Base-by-base conservation (phyloP, 2,797 vertebrate genomes). In the Poeciliopsis turneri region DNA sequence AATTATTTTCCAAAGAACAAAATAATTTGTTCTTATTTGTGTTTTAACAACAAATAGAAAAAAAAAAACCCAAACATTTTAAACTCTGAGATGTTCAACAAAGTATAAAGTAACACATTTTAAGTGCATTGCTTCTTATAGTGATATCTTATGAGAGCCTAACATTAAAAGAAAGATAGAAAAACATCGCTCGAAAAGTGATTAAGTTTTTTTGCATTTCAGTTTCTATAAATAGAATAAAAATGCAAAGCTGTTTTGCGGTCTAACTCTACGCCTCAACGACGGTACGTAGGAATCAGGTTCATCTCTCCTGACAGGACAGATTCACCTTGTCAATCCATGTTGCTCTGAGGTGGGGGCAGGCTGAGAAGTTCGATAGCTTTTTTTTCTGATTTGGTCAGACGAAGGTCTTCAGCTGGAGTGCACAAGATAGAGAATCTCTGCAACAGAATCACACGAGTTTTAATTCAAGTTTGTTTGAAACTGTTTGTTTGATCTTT, bases 401-500 rank as follows among this genome's bases (percentile, higher is more conserved):
- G 8, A 55, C 87, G 87, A 36, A 95, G 90, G 74, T 95, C 94
- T 55, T 89, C 86, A 16, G 93, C 78, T 66, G 95, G 92, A 69
- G 93, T 95, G 76, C 95, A 96, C 12, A 96, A 89, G 64, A 64
- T 76, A 43, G 84, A 81, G 30, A 96, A 39, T 82, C 95, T 92
- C 96, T 96, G 74, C 69, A 5, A 83, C 79, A 87, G 64, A 87
- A 80, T 8, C 82, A 82, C 7, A 72, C 5, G 4, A 1, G 15
- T 76, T 78, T 88, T 39, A 82, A 36, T 74, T 69, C 78, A 78
- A 33, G n/a, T 18, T 45, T 15, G 74, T 46, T 4, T 75, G 66
- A 47, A 43, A 49, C 18, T 15, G 16, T 3, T 28, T 16, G 46
- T 41, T 43, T 49, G 0, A 15, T 69, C 8, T 69, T 41, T 49